These are phyloP conservation scores for Sinella curviseta DNA, from an alignment of 1,140 invertebrate genomes.

Conservation along the genomic window DNA sequence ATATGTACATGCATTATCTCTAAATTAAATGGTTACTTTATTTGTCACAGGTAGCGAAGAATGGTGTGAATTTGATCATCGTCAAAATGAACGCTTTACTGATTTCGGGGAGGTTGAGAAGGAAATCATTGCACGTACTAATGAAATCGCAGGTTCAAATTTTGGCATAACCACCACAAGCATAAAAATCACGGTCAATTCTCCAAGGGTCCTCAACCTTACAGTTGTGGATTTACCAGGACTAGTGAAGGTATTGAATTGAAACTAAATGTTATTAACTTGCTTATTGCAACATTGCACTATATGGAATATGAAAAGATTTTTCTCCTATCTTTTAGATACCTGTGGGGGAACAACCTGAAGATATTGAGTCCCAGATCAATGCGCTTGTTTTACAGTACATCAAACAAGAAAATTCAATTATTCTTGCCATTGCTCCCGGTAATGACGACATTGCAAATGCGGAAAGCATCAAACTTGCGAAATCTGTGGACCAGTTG, in stretches of 20 bases:
- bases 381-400: conserved; percentile 52
- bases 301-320: neutral
- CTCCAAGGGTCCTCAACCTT: conserved; percentile 12
- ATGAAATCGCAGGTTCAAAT: neutral
- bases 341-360: conserved; percentile 54
- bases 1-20: neutral
- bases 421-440: conserved; percentile 63
- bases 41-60: neutral
- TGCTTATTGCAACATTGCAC: neutral
- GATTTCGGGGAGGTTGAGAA: neutral
- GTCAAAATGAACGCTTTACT: neutral
- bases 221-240: conserved; percentile 37
- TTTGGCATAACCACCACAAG: neutral
- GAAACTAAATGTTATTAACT: neutral
- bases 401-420: conserved; percentile 53
- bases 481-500: conserved; percentile 70
- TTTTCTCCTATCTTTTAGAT: conserved; percentile 48
- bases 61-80: neutral
- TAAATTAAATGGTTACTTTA: neutral
- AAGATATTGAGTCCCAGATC: conserved; percentile 54
- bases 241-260: conserved; percentile 15
- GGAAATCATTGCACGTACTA: neutral
- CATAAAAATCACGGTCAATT: conserved; percentile 18
- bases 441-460: conserved; percentile 97
- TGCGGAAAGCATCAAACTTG: conserved; percentile 89